Base-by-base conservation (phyloP, 2,797 vertebrate genomes). In the Holocentrus rufus region DNA sequence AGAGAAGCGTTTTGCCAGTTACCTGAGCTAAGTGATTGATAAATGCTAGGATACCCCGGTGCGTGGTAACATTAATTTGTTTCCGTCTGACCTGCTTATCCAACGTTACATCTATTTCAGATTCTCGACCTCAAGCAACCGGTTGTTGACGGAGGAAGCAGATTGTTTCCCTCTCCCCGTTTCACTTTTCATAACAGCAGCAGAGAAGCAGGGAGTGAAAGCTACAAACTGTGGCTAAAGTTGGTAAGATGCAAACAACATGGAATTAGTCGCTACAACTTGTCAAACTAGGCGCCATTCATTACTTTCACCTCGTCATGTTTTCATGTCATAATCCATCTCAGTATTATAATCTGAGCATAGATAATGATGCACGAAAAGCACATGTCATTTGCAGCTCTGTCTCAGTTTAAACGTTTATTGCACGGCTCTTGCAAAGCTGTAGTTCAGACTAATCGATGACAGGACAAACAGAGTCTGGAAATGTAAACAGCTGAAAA, bases 221-320 rank as follows among this genome's bases (percentile, higher is more conserved):
- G 81, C 67, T 64, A 20, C 30, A 58, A 78, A 69, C 58, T 64
- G 72, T 61, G 74, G 74, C 81, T 68, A 57, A 27, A 47, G 56
- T 80, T 58, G 86, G 89, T 88, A 73, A 87, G 84, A 77, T 39
- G 70, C 59, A 56, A 18, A 60, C 56, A 59, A 59, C 57, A 60
- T n/a, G 53, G 69, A 72, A 3, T 7, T 63, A 31, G 15, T 55
- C 4, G 22, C 23, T 60, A 1, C 57, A 60, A 60, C 57, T 22
- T 60, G 34, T 42, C 34, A 60, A 60, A 60, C 7, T 22, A 23
- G 42, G 23, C 54, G 54, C 25, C 54, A 30, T 56, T 56, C 54
- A 9, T 30, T 30, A 22, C n/a, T 36, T 34, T 23, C 22, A 11
- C 11, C 42, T 30, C 17, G 14, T 30, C 23, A 27, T 27, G 25